Evolutionary conservation across 2,113 vertebrate species (phyloP).

Genomic region (Leuciscus idus): DNA sequence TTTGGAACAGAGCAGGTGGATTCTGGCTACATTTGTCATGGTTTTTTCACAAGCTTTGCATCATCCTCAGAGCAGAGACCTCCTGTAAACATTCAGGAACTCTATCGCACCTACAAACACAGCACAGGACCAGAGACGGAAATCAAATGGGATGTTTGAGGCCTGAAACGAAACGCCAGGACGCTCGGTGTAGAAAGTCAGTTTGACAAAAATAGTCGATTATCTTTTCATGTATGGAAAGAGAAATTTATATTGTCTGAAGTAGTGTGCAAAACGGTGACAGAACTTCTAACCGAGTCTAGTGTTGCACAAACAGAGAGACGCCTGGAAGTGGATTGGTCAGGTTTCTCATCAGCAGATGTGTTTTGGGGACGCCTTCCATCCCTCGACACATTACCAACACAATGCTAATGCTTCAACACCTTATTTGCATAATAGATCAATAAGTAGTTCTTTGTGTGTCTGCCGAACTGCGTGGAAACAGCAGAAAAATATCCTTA

Average conservation of each 20-base stretch:
- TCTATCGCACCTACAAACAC: not conserved
- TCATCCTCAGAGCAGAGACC: slow-evolving; percentile 34
- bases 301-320: slow-evolving; percentile 37
- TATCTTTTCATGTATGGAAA: slow-evolving; percentile 10
- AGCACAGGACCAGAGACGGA: not conserved
- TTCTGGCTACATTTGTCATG: slow-evolving; percentile 47
- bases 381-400: slow-evolving; percentile 39
- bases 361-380: slow-evolving; percentile 23
- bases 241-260: slow-evolving; percentile 14
- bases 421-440: slow-evolving; percentile 67
- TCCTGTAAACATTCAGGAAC: slow-evolving; percentile 24
- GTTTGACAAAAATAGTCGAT: slow-evolving; percentile 6
- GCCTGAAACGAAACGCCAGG: slow-evolving; percentile 15
- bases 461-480: slow-evolving; percentile 47
- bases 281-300: slow-evolving; percentile 21
- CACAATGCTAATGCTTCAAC: slow-evolving; percentile 53
- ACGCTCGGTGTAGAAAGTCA: not conserved
- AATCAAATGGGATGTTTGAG: not conserved
- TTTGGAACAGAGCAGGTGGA: slow-evolving; percentile 36
- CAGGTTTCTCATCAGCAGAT: slow-evolving; percentile 42
- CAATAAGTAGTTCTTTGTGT: slow-evolving; percentile 47
- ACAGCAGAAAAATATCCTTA: slow-evolving; percentile 56
- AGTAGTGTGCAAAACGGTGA: slow-evolving; percentile 30
- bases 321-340: slow-evolving; percentile 40
- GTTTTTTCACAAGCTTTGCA: slow-evolving; percentile 47